These are phyloP conservation scores for Lepidochitona cinerea DNA, from an alignment of 2,888 invertebrate genomes.

Conservation along the genomic window DNA sequence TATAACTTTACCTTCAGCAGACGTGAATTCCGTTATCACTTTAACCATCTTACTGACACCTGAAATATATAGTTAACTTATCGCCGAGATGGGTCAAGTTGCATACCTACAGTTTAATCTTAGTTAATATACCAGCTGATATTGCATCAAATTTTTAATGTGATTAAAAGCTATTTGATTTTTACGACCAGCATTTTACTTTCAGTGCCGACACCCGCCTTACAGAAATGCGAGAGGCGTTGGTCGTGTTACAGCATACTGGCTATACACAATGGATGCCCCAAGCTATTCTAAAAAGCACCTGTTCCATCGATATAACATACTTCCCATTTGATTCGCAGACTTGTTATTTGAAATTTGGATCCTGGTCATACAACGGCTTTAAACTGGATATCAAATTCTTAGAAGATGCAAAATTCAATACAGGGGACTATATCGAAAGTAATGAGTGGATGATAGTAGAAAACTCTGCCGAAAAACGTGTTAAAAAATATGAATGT, in stretches of 20 bases:
- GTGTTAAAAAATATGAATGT: constrained; percentile 63
- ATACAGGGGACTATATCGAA: constrained; percentile 61
- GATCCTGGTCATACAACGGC: constrained; percentile 70
- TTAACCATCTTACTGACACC: too few species aligned
- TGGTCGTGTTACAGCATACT: constrained; percentile 43
- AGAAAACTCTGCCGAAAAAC: constrained; percentile 56
- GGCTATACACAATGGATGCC: constrained; percentile 57
- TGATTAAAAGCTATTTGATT: too few species aligned
- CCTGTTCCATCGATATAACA: constrained; percentile 68
- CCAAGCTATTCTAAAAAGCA: constrained; percentile 63
- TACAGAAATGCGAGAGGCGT: constrained; percentile 54
- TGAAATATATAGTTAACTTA: too few species aligned
- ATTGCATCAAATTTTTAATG: too few species aligned
- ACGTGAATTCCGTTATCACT: too few species aligned
- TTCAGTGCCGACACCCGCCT: constrained; percentile 58
- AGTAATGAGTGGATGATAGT: constrained; percentile 70
- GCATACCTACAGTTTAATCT: too few species aligned
- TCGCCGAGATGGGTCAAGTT: too few species aligned
- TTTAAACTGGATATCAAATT: constrained; percentile 60
- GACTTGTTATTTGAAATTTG: constrained; percentile 67
- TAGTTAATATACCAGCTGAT: too few species aligned
- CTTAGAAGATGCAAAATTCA: constrained; percentile 42
- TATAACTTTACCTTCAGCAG: too few species aligned
- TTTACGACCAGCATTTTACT: too few species aligned
- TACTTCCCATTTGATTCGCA: constrained; percentile 70